Conservation (phyloP, 92 coral and sea anemone species). For the Porites divaricata region DNA sequence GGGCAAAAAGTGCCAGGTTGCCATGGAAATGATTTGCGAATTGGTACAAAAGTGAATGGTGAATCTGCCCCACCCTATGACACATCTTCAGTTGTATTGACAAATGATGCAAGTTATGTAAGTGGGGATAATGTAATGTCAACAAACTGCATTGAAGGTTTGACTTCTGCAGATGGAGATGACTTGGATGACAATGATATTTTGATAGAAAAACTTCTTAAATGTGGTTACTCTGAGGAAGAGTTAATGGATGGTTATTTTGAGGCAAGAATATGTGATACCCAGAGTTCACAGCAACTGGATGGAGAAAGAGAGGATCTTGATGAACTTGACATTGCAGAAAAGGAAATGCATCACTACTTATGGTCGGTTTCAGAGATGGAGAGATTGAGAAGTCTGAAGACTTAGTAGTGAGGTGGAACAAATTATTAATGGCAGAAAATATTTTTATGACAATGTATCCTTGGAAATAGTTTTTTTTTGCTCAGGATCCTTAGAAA, state of each 20-base stretch:
- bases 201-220: slow-evolving; percentile 58
- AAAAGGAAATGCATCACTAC: slow-evolving; percentile 66
- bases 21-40: background rate
- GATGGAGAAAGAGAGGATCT: slow-evolving; percentile 70
- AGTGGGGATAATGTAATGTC: background rate
- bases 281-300: slow-evolving; percentile 8
- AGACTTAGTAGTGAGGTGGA: background rate
- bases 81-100: background rate
- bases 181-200: slow-evolving; percentile 39
- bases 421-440: background rate
- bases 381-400: slow-evolving; percentile 27
- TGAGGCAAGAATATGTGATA: slow-evolving; percentile 53
- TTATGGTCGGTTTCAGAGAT: slow-evolving; percentile 53
- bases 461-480: no score
- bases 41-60: background rate
- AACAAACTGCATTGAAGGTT: background rate
- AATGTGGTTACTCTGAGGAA: slow-evolving; percentile 60
- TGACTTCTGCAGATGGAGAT: background rate
- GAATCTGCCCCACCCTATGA: background rate
- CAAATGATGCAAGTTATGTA: background rate
- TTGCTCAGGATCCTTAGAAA: no score
- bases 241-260: slow-evolving; percentile 69
- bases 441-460: no score
- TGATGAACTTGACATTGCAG: slow-evolving; percentile 75
- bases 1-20: background rate